Evolutionary conservation across 1,140 invertebrate species (phyloP).

Genomic region (Panagrolaimus sp.): DNA sequence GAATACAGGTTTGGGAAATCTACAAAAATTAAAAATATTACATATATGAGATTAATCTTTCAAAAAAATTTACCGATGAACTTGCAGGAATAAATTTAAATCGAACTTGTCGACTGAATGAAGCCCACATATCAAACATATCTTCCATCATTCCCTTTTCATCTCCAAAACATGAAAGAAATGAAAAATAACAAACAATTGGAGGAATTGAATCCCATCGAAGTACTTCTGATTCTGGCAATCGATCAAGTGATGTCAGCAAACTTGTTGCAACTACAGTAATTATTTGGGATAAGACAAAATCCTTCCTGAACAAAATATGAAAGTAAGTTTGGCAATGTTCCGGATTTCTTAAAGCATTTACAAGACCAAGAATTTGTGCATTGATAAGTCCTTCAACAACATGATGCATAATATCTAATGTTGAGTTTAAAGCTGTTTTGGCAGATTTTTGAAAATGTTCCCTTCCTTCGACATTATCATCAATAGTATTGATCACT

Average conservation of each 20-base stretch:
- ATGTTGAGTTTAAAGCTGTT: conserved; percentile 33
- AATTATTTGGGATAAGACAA: conserved; percentile 40
- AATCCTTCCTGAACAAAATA: conserved; percentile 40
- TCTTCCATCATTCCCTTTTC: conserved; percentile 49
- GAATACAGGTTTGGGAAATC: conserved; percentile 46
- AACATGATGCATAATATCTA: conserved; percentile 36
- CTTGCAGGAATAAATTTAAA: conserved; percentile 39
- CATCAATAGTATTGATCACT: conserved; percentile 41
- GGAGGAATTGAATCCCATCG: conserved; percentile 25
- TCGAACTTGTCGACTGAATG: conserved; percentile 30
- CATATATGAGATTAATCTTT: background rate
- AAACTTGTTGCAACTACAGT: conserved; percentile 37
- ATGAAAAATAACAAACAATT: conserved; percentile 39
- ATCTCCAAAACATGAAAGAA: conserved; percentile 44
- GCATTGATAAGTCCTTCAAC: conserved; percentile 27
- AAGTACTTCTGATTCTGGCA: conserved; percentile 10
- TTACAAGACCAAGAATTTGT: conserved; percentile 34
- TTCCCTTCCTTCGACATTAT: conserved; percentile 27
- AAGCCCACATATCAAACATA: conserved; percentile 40
- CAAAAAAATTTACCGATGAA: conserved; percentile 37
- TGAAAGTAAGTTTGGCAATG: conserved; percentile 46
- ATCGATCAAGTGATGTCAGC: conserved; percentile 28
- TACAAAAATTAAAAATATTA: conserved; percentile 23
- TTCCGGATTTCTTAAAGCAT: conserved; percentile 27
- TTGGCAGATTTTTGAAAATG: conserved; percentile 40